phyloP scores from a whole-genome alignment of 2,113 vertebrate species.

The Epinephelus lanceolatus region DNA sequence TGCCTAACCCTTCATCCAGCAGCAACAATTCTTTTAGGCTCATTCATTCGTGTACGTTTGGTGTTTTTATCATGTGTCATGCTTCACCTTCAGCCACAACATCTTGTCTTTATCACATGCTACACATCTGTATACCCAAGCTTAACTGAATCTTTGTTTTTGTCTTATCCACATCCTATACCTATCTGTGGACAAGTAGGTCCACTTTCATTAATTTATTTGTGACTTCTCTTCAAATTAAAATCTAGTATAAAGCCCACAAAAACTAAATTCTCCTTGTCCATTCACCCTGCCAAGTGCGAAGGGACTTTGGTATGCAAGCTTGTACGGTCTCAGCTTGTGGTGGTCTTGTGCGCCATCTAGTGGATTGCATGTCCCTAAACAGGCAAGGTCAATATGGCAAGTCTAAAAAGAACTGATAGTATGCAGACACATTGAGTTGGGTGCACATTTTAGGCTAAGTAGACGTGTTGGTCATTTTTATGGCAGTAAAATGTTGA shows the following conservation, averaged over 20 bases:
- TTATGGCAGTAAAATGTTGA: neutral
- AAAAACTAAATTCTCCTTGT: neutral
- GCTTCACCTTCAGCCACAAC: neutral
- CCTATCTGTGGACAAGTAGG: neutral
- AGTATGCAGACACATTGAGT: neutral
- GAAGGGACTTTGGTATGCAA: rapidly evolving
- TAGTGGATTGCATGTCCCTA: slow-evolving; percentile 21
- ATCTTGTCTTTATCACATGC: neutral
- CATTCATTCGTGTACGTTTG: neutral
- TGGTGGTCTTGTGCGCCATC: slow-evolving; percentile 41
- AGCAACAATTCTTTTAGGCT: neutral
- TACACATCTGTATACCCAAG: neutral
- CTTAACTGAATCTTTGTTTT: neutral
- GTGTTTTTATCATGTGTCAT: neutral
- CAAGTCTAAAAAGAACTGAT: neutral
- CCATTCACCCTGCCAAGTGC: neutral
- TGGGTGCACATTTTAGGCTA: neutral
- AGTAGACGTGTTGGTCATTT: no score
- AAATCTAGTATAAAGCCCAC: neutral
- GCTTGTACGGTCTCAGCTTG: neutral
- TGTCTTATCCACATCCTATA: neutral
- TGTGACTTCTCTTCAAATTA: neutral
- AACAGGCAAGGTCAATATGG: neutral
- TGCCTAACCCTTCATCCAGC: neutral
- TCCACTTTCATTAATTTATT: neutral